phyloP scores from a whole-genome alignment of 2,797 vertebrate genomes.

The Trachurus trachurus region DNA sequence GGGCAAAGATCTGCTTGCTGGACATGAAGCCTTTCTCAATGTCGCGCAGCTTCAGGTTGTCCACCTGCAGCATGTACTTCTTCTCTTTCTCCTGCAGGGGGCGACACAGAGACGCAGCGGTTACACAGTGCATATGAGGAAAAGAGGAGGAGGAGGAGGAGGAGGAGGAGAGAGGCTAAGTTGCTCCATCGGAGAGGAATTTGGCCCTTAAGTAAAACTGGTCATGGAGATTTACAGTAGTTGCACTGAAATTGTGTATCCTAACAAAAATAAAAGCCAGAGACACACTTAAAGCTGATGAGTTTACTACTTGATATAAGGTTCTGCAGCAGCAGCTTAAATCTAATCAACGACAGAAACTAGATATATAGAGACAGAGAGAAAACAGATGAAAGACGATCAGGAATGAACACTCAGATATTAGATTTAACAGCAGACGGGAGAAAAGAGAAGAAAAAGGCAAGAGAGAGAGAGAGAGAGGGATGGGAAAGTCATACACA shows the following conservation, averaged over 20 bases:
- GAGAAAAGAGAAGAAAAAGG: slow-evolving; percentile 27
- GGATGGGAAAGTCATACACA: slow-evolving; percentile 64
- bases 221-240: slow-evolving; percentile 18
- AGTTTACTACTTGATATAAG: not conserved
- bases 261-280: not conserved
- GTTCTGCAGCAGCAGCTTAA: not conserved
- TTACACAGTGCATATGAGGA: not conserved
- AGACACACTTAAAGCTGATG: not conserved
- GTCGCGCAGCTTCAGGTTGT: slow-evolving; percentile 96
- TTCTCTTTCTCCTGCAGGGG: slow-evolving; percentile 97
- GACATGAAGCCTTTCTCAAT: slow-evolving; percentile 99
- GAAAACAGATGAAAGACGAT: slow-evolving; percentile 24
- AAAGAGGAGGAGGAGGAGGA: not conserved
- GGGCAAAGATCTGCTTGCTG: slow-evolving; percentile 98
- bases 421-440: slow-evolving; percentile 45
- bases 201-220: slow-evolving; percentile 14
- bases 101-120: slow-evolving; percentile 57
- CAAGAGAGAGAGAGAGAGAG: slow-evolving; percentile 35
- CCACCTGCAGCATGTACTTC: slow-evolving; percentile 98
- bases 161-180: not conserved
- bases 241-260: not conserved
- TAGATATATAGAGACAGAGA: slow-evolving; percentile 3
- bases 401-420: slow-evolving; percentile 22
- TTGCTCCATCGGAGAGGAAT: slow-evolving; percentile 9
- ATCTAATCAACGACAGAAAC: not conserved